A percentile compares a stretch with the other conserved stretches of the same genome.
These are phyloP conservation scores for Lymantria dispar DNA, from an alignment of 2,888 invertebrate genomes.

Conservation along the genomic window DNA sequence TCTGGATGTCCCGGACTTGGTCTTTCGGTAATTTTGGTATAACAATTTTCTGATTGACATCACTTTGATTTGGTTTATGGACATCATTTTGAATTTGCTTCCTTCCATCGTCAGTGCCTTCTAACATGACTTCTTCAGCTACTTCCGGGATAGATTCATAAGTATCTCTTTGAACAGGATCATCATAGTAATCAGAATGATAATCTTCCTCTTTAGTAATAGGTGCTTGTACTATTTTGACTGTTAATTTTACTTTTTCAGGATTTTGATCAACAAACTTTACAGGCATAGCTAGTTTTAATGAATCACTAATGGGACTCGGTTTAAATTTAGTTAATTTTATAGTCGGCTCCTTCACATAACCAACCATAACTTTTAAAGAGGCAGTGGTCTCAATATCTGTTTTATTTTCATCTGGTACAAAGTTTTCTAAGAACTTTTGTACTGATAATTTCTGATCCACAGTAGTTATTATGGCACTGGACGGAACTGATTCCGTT, in stretches of 20 bases:
- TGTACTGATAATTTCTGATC: constrained; percentile 49
- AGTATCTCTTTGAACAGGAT: constrained; percentile 25
- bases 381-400: constrained; percentile 27
- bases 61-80: constrained; percentile 9
- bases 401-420: constrained; percentile 45
- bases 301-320: background rate
- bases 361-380: constrained; percentile 29
- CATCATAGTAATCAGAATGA: constrained; percentile 15
- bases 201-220: constrained; percentile 18
- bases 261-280: constrained; percentile 37
- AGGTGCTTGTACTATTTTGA: constrained; percentile 39
- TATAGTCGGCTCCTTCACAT: constrained; percentile 35
- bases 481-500: constrained; percentile 1
- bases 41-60: constrained; percentile 39
- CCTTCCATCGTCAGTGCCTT: constrained; percentile 19
- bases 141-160: constrained; percentile 56
- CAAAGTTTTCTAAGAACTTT: constrained; percentile 67
- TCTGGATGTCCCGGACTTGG: constrained; percentile 43
- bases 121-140: constrained; percentile 62
- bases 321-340: constrained; percentile 50
- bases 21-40: constrained; percentile 47
- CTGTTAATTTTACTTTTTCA: constrained; percentile 34
- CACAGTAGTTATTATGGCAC: constrained; percentile 42
- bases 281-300: constrained; percentile 50
- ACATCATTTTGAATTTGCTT: constrained; percentile 29